Percentiles rank a stretch among this genome's conserved stretches.
Evolutionary conservation across 1,140 invertebrate species (phyloP).

Genomic region (Nasonia vitripennis): DNA sequence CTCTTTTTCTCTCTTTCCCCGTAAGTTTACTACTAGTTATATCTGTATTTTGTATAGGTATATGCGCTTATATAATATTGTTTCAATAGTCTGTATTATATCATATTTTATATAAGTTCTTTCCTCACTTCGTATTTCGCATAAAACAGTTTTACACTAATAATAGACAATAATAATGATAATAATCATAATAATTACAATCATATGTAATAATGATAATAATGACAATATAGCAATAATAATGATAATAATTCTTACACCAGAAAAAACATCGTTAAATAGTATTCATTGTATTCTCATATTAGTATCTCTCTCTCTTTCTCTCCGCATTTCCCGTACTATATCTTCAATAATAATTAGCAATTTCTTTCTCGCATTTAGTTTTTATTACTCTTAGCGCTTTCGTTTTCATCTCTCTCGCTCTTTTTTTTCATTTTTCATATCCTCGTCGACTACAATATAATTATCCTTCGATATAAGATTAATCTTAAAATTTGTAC

Average conservation of each 20-base stretch:
- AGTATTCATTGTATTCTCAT: slow-evolving; percentile 59
- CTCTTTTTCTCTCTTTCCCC: slow-evolving; percentile 7
- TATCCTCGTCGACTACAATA: slow-evolving; percentile 51
- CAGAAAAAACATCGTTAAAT: slow-evolving; percentile 73
- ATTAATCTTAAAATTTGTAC: slow-evolving; percentile 75
- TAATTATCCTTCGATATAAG: slow-evolving; percentile 70
- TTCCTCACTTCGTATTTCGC: slow-evolving; percentile 8
- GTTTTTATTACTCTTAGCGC: slow-evolving; percentile 51
- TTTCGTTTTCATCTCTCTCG: slow-evolving; percentile 40
- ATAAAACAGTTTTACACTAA: slow-evolving; percentile 52
- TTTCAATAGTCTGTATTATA: slow-evolving; percentile 32
- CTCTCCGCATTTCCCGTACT: slow-evolving; percentile 19
- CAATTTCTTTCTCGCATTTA: slow-evolving; percentile 59
- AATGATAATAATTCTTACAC: slow-evolving; percentile 67
- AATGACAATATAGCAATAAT: slow-evolving; percentile 40
- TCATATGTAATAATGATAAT: slow-evolving; percentile 57
- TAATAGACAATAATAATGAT: slow-evolving; percentile 55
- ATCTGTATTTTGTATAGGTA: slow-evolving; percentile 19
- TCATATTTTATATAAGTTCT: slow-evolving; percentile 10
- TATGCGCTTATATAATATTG: slow-evolving; percentile 36
- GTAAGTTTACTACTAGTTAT: slow-evolving; percentile 2
- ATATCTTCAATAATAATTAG: slow-evolving; percentile 64
- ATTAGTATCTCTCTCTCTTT: slow-evolving; percentile 53
- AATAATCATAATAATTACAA: slow-evolving; percentile 42
- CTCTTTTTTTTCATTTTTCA: slow-evolving; percentile 30